Conservation (phyloP, 2,797 vertebrate genomes). For the Acanthurus lineatus region DNA sequence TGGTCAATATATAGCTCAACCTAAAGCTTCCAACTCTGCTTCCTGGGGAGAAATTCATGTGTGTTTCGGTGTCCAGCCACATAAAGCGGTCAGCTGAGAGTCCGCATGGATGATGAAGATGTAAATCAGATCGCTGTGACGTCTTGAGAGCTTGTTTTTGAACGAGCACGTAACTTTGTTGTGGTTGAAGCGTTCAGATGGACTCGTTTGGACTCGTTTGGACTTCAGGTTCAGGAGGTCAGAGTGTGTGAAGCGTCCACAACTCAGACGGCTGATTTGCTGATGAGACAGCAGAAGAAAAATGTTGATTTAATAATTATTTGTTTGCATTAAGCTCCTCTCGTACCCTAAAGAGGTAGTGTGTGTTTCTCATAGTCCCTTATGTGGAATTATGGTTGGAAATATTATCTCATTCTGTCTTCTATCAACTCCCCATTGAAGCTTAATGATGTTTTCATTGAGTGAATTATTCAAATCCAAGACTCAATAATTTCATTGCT, state of each 20-base stretch:
- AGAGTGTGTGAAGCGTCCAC: slow-evolving; percentile 27
- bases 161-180: slow-evolving; percentile 36
- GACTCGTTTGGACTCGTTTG: slow-evolving; percentile 54
- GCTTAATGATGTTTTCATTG: background rate
- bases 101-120: slow-evolving; percentile 9
- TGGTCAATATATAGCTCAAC: slow-evolving; percentile 64
- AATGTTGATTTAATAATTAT: background rate
- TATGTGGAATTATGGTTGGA: background rate
- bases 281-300: background rate
- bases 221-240: slow-evolving; percentile 71
- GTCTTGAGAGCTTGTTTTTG: background rate
- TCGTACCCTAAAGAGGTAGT: too few relatives aligned
- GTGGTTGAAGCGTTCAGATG: slow-evolving; percentile 65
- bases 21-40: slow-evolving; percentile 36
- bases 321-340: background rate
- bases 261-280: slow-evolving; percentile 24
- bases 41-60: background rate
- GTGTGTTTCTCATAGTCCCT: background rate
- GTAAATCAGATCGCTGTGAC: slow-evolving; percentile 10
- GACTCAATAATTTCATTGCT: background rate
- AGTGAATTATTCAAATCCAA: slow-evolving; percentile 3
- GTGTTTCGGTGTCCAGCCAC: slow-evolving; percentile 25
- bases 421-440: background rate
- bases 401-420: background rate
- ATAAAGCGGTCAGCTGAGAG: slow-evolving; percentile 34